phyloP scores from a whole-genome alignment of 2,113 vertebrate species.

The Carettochelys insculpta region DNA sequence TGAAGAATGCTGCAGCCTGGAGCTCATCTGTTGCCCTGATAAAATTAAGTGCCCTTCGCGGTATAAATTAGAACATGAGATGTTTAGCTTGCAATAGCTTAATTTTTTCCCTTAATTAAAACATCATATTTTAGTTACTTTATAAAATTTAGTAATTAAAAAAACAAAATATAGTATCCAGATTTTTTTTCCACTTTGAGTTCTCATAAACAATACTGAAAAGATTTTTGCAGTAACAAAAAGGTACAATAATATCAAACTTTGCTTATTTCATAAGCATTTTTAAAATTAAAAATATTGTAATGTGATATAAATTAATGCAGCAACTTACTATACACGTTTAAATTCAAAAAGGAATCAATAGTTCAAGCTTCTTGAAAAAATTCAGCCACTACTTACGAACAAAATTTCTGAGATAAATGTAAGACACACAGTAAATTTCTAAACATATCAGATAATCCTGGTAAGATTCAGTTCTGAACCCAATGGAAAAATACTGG shows the following conservation, averaged over 20 bases:
- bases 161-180: conserved; percentile 7
- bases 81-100: conserved; percentile 59
- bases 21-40: conserved; percentile 81
- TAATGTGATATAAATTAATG: neutral
- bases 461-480: neutral
- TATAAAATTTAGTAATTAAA: conserved; percentile 24
- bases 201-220: conserved; percentile 18
- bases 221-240: neutral
- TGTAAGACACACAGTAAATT: neutral
- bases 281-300: neutral
- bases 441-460: neutral
- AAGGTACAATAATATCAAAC: neutral
- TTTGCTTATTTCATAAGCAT: neutral
- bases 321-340: neutral
- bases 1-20: conserved; percentile 79
- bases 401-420: neutral
- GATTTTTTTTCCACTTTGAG: conserved; percentile 21
- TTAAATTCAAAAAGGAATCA: neutral
- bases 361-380: neutral
- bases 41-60: conserved; percentile 77
- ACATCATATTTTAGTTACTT: conserved; percentile 37
- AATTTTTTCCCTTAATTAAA: neutral
- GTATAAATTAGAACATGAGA: conserved; percentile 76
- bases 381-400: neutral
- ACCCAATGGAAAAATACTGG: neutral